A percentile compares a stretch with the other conserved stretches of the same genome.
Evolutionary conservation across 2,888 invertebrate species (phyloP).

Genomic region (Calliopum simillimum): DNA sequence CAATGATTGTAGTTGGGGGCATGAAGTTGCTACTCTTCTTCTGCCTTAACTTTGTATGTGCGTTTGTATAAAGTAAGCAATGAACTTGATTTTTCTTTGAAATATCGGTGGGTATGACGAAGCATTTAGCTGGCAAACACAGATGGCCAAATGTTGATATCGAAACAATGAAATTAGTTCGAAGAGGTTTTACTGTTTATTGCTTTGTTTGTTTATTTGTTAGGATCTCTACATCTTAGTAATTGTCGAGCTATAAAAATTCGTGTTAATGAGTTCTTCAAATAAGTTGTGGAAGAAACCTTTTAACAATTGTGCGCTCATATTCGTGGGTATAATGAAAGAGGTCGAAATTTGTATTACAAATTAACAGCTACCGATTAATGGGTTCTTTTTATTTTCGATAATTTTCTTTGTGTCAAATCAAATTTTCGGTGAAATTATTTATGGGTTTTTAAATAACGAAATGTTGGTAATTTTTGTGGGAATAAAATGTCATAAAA

Average conservation of each 20-base stretch:
- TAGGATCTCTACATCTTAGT: not conserved
- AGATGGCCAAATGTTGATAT: constrained; percentile 28
- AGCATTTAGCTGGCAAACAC: constrained; percentile 5
- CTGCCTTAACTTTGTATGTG: not conserved
- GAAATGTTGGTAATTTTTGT: too few relatives aligned
- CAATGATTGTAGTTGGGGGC: constrained; percentile 22
- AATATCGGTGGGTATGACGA: constrained; percentile 4
- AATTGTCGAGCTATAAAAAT: constrained; percentile 45
- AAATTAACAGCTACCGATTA: constrained; percentile 36
- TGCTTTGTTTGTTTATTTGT: constrained; percentile 3
- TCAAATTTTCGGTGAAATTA: too few relatives aligned
- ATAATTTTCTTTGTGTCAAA: too few relatives aligned
- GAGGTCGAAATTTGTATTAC: constrained; percentile 24
- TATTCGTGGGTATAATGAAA: not conserved
- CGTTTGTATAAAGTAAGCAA: not conserved
- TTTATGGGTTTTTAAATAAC: too few relatives aligned
- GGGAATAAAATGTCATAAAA: too few relatives aligned
- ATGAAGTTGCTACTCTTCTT: constrained; percentile 2
- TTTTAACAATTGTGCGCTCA: constrained; percentile 22
- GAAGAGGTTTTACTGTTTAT: constrained; percentile 7
- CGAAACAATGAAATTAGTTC: constrained; percentile 35
- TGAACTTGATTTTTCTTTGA: constrained; percentile 16
- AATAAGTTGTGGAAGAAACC: constrained; percentile 43
- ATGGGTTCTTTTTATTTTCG: constrained; percentile 9
- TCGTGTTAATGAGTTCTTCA: constrained; percentile 50